Conservation (phyloP, 2,888 invertebrate species). For the Drosophila silvestris region DNA sequence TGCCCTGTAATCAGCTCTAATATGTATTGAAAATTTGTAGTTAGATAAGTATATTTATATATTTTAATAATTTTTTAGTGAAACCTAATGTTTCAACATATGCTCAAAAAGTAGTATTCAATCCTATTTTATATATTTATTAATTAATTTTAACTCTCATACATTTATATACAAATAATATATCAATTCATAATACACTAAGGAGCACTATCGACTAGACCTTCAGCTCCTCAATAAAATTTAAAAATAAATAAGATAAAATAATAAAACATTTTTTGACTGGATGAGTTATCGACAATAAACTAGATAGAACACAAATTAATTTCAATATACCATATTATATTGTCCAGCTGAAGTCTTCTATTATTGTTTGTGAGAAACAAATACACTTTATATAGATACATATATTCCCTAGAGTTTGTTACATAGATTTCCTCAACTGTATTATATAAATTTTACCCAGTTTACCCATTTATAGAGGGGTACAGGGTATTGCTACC, state of each 20-base stretch:
- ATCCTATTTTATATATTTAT: neutral
- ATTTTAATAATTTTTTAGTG: neutral
- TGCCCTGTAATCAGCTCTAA: neutral
- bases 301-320: neutral
- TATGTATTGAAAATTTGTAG: no score
- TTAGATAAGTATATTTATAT: neutral
- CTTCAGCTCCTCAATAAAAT: no score
- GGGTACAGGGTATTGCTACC: constrained; percentile 2
- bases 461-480: neutral
- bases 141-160: neutral
- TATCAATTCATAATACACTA: neutral
- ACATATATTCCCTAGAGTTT: neutral
- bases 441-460: neutral
- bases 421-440: neutral
- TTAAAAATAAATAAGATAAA: no score
- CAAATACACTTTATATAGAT: neutral
- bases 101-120: neutral
- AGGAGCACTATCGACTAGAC: neutral
- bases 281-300: neutral
- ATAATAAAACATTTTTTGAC: no score
- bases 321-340: neutral
- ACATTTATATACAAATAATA: neutral
- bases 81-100: neutral
- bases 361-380: neutral
- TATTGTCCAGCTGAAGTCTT: neutral